phyloP scores from a whole-genome alignment of 2,797 vertebrate species.

The Hydrolagus colliei region DNA sequence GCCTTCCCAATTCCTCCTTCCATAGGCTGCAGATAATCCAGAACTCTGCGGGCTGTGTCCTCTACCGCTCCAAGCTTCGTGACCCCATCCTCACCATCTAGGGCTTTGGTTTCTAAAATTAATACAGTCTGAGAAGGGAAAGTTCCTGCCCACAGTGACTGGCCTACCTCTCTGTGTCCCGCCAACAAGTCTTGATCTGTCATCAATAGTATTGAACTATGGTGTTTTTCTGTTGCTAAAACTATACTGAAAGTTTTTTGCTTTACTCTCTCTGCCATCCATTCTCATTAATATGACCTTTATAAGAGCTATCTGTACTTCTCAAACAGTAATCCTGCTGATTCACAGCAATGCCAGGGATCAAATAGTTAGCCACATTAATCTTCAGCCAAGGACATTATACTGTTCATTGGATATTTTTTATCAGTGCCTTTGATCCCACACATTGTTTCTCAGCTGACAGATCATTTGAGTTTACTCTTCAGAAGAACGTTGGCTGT shows the following conservation, averaged over 20 bases:
- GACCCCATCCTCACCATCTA: no score
- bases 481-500: not conserved
- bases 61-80: no score
- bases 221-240: not conserved
- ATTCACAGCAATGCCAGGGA: not conserved
- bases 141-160: no score
- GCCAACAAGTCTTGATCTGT: no score
- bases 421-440: slow-evolving; percentile 15
- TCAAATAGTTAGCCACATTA: slow-evolving; percentile 14
- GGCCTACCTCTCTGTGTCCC: no score
- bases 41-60: no score
- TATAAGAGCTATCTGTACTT: not conserved
- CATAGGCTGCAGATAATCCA: no score
- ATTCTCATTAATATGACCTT: not conserved
- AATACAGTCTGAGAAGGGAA: no score
- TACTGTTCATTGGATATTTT: not conserved
- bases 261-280: not conserved
- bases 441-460: slow-evolving; percentile 1
- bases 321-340: not conserved
- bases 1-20: no score
- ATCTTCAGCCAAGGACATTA: slow-evolving; percentile 13
- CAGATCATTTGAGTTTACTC: not conserved
- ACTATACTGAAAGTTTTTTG: not conserved
- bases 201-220: no score
- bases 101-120: no score